Base-by-base conservation (phyloP, 2,113 vertebrate species). In the Lycocorax pyrrhopterus region DNA sequence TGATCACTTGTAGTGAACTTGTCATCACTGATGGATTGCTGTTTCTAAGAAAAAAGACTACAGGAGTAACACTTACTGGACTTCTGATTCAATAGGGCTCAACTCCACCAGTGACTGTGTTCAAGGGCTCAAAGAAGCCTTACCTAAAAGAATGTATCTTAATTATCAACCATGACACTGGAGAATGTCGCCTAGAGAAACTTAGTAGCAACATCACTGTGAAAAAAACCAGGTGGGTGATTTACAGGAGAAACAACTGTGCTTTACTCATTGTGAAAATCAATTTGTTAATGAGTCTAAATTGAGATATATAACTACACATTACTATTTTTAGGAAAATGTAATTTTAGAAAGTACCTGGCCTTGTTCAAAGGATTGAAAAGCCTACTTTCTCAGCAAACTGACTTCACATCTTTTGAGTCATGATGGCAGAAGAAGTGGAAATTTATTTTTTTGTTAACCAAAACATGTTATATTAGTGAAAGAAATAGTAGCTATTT, bases 91-190 rank as follows among this genome's bases (percentile, higher is more conserved):
- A 95, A 97, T 82, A 99, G 99, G 99, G 99, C 53, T 99, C 99
- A 66, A 99, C 98, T 90, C 97, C 99, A 95, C 99, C 99, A 33
- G 98, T 99, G 78, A 99, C 99, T 5, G 99, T 99, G 91, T 99
- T 99, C 97, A 99, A 99, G 96, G 99, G 99, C 87, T 99, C 99
- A 72, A 99, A 99, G 98, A 99, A 99, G 89, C 99, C 99, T 69
- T 99, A 99, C 91, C 98, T 99, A 97, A 99, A 99, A 95, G 99
- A 99, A 97, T 99, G 99, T 97, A 98, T 99, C 97, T 98, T 99
- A 90, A 99, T 99, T 78, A 98, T 99, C 94, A 99, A 99, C 97
- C 99, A 99, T 81, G 99, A 99, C 96, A 99, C 99, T 41, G 99
- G 99, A 96, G 99, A 99, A 97, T 99, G 99, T 96, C 98, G 99